Conservation (phyloP, 2,888 invertebrate species). For the Diloba caeruleocephala region DNA sequence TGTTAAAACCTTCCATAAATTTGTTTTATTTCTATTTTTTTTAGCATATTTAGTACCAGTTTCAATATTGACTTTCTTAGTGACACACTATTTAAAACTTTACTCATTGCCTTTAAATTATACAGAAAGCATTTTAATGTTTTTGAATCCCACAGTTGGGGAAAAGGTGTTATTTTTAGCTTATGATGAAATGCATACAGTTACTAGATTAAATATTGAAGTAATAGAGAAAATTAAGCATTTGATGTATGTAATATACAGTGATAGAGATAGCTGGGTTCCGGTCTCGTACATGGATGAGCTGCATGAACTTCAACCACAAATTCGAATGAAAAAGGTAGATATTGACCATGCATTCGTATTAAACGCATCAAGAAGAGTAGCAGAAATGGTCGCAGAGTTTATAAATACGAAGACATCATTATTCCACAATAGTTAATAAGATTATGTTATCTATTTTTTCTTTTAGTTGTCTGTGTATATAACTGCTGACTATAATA, state of each 20-base stretch:
- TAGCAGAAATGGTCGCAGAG: conserved; percentile 83
- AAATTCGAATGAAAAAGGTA: conserved; percentile 68
- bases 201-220: conserved; percentile 91
- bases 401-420: conserved; percentile 68
- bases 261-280: conserved; percentile 94
- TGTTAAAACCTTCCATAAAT: conserved; percentile 76
- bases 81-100: conserved; percentile 88
- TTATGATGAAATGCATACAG: conserved; percentile 94
- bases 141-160: conserved; percentile 89
- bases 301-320: conserved; percentile 80
- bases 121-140: conserved; percentile 85
- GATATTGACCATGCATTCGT: conserved; percentile 94
- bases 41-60: conserved; percentile 86
- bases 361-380: conserved; percentile 89
- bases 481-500: too few relatives aligned
- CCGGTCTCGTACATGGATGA: conserved; percentile 92
- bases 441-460: too few relatives aligned
- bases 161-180: conserved; percentile 92
- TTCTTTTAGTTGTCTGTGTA: too few relatives aligned
- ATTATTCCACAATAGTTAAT: too few relatives aligned
- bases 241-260: conserved; percentile 92
- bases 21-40: conserved; percentile 78
- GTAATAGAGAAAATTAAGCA: conserved; percentile 91
- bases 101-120: conserved; percentile 85
- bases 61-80: conserved; percentile 81